Conservation (phyloP, 2,113 vertebrate genomes). For the Brienomyrus longianalis region DNA sequence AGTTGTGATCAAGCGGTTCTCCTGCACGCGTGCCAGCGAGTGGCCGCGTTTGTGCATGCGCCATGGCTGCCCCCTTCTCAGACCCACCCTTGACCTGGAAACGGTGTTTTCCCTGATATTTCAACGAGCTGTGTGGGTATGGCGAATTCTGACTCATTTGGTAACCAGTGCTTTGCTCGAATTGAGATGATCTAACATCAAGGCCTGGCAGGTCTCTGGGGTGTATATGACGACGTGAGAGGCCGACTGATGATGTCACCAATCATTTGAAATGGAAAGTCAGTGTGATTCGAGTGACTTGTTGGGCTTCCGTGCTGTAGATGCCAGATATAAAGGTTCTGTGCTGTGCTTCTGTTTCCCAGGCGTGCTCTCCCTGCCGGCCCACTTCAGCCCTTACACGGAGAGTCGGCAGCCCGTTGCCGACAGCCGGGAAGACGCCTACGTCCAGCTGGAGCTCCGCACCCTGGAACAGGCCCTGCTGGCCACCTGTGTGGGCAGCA, state of each 20-base stretch:
- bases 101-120: not conserved
- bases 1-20: not conserved
- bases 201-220: not conserved
- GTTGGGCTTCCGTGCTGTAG: not conserved
- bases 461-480: slow-evolving; percentile 93
- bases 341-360: slow-evolving; percentile 9
- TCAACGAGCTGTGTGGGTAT: not conserved
- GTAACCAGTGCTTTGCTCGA: not conserved
- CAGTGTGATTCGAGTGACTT: not conserved
- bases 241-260: not conserved
- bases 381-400: slow-evolving; percentile 92
- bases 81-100: not conserved
- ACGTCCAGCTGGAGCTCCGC: slow-evolving; percentile 91
- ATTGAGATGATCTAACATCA: not conserved
- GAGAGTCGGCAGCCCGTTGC: slow-evolving; percentile 65
- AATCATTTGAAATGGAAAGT: not conserved
- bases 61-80: not conserved
- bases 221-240: not conserved
- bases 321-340: not conserved
- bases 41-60: not conserved
- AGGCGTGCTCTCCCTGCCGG: slow-evolving; percentile 93
- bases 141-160: not conserved
- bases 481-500: slow-evolving; percentile 95
- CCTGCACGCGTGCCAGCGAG: not conserved
- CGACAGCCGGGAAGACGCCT: slow-evolving; percentile 81